Evolutionary conservation across 1,140 invertebrate genomes (phyloP).

Genomic region (Microplitis mediator): DNA sequence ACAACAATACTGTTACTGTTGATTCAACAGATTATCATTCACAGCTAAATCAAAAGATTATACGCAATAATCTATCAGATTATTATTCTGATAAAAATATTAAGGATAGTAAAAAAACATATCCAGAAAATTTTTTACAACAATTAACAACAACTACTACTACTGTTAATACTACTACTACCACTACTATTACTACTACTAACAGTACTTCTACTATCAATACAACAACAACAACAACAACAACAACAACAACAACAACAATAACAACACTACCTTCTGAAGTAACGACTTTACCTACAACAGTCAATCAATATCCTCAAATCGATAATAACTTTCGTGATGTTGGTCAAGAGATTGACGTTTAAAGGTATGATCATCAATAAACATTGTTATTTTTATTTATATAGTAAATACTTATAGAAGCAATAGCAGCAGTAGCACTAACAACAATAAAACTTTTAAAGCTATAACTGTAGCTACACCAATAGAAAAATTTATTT

Average conservation of each 20-base stretch:
- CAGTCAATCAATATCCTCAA: conserved; percentile 70
- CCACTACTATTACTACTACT: too few species aligned
- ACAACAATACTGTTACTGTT: conserved; percentile 39
- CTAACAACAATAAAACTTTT: too few species aligned
- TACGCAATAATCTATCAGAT: conserved; percentile 1
- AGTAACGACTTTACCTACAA: conserved; percentile 33
- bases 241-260: conserved; percentile 19
- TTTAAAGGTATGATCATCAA: conserved; percentile 62
- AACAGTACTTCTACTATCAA: too few species aligned
- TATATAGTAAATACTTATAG: too few species aligned
- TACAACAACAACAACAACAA: neutral
- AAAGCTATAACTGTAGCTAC: too few species aligned
- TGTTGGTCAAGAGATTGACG: conserved; percentile 76
- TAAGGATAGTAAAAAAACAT: too few species aligned
- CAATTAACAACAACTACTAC: too few species aligned
- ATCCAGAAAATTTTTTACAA: too few species aligned
- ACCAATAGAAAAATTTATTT: too few species aligned
- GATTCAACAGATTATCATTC: conserved; percentile 46
- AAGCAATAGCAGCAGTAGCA: too few species aligned
- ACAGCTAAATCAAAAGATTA: conserved; percentile 33
- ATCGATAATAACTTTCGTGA: conserved; percentile 74
- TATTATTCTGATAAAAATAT: neutral
- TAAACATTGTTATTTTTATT: too few species aligned
- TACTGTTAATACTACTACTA: too few species aligned
- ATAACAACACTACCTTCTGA: conserved; percentile 36